Evolutionary conservation across 2,797 vertebrate species (phyloP).

Genomic region (Falco novaeseelandiae): DNA sequence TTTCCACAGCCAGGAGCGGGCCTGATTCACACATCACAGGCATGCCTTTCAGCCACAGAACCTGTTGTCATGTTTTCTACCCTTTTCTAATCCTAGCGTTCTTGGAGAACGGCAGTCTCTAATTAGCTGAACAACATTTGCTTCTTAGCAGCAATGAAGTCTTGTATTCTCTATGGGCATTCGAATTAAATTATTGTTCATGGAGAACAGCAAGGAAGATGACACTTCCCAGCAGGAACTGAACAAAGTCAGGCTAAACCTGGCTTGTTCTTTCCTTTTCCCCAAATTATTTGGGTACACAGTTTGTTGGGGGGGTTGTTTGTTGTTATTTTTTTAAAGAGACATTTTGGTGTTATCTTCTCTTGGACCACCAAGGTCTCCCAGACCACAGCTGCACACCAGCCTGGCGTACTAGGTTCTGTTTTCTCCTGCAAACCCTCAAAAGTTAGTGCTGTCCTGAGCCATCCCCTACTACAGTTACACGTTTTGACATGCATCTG

Average conservation of each 20-base stretch:
- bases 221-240: not conserved
- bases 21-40: not conserved
- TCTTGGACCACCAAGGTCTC: not conserved
- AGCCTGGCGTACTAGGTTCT: not conserved
- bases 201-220: not conserved
- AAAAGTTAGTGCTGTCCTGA: not conserved
- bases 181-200: not conserved
- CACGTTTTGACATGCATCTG: not conserved
- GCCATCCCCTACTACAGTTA: not conserved
- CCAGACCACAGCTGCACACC: not conserved
- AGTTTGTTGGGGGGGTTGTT: not conserved
- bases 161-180: not conserved
- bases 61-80: not conserved
- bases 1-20: not conserved
- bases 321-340: not conserved
- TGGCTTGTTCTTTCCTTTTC: not conserved
- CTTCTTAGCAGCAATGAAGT: not conserved
- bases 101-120: not conserved
- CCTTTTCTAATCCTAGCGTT: not conserved
- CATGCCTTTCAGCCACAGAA: not conserved
- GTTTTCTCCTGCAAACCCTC: not conserved
- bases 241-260: not conserved
- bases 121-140: not conserved
- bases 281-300: not conserved
- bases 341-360: not conserved